Base-by-base conservation (phyloP, 2,888 invertebrate genomes). In the Drosophila pseudotakahashii region DNA sequence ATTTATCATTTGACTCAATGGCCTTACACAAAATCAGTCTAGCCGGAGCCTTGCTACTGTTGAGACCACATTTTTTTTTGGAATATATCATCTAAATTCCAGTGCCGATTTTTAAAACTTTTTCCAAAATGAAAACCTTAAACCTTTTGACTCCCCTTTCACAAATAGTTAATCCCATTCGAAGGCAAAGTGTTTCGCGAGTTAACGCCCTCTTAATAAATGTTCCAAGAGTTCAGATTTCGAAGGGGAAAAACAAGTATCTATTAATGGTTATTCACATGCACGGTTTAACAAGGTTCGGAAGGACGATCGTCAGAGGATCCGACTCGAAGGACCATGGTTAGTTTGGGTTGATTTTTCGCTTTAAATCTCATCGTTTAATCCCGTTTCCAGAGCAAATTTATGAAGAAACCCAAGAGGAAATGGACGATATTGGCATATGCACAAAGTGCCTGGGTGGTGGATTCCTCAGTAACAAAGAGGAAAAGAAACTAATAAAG, bases 371-470 rank as follows among this genome's bases (percentile, higher is more conserved):
- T 30, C 30, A 30, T 30, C 30, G 7, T 7, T 19, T 42, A 7
- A 37, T 16, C 3, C n/a, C 37, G 23, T 11, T 37, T 16, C 7
- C 13, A 70, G 70, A 44, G 42, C 23, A 44, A 0, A 70, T 70
- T n/a, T 70, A 19, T 2, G 11, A 50, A 1, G 42, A 59, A 36
- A 48, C 53, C 0, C 4, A 14, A 5, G 16, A 42, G 2, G 32
- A 70, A 30, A 70, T 70, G 70, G 45, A 70, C n/a, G 10, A 50
- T 7, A 30, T 70, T 39, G 70, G 70, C n/a, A 48, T 70, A 7
- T 70, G 70, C 16, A 39, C 58, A 3, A 50, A 54, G 9, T 3
- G 34, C 11, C 26, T 54, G 19, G 70, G 70, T 9, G 70, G 70
- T 7, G 70, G 70, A 13, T 60, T 39, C 16, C 54, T 70, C 7